Evolutionary conservation across 2,797 vertebrate genomes (phyloP), one percentile per base, ranked within the genome.

Genomic region (Darevskia mixta): DNA sequence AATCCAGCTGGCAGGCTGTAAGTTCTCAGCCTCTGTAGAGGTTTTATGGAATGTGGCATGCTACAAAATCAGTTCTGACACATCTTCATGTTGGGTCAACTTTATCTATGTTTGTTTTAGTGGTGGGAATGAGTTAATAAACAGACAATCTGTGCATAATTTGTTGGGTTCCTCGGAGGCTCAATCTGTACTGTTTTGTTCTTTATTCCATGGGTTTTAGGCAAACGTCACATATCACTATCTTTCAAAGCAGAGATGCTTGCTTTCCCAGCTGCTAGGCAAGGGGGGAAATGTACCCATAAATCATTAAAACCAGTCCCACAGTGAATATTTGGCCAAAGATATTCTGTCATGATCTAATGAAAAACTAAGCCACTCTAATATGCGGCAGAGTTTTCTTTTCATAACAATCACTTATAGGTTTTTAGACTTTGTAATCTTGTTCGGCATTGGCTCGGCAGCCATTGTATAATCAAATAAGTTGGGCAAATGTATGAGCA

Each of bases 231-330:
- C 27, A 0, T 85, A 6, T 92, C 89, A 90, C 61, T 92, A 92
- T 88, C 92, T 92, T 92, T 96, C 91, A 93, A 58, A 93, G 71
- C 86, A 73, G 13, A 87, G 55, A 61, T 45, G 89, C 92, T 90
- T 45, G 89, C 92, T 90, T 90, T 95, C 93, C 64, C 96, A 96
- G 95, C 96, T 96, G 96, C 94, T 93, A 94, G 93, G 93, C 95
- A 94, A 95, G 92, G 20, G 92, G 75, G 45, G 67, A 93, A 92
- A 94, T 93, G 94, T 94, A 93, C 81, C 73, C 91, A 94, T 94
- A 93, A 95, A 95, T 95, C 95, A 94, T 88, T 81, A 82, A 88
- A 91, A 87, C 88, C 61, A 17, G 67, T 95, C 95, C 95, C 96
- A 75, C 89, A 92, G 95, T 94, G 95, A 95, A 95, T 91, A 95